These are phyloP conservation scores for Sipunculus nudus DNA, from an alignment of 2,888 invertebrate genomes.

Conservation along the genomic window DNA sequence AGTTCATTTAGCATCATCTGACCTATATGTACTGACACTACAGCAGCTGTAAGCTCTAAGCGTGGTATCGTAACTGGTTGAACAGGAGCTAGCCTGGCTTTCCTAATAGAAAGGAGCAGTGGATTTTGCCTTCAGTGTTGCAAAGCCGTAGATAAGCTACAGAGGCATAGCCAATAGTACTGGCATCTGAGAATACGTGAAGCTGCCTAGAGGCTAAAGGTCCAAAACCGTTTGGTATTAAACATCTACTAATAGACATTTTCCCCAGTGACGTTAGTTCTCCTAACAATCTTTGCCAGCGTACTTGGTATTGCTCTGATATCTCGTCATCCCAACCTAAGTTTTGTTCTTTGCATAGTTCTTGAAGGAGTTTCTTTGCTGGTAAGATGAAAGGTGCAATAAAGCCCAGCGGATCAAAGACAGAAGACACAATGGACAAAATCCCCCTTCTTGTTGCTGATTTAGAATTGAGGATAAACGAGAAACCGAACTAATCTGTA, in stretches of 20 bases:
- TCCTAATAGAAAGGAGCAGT: slow-evolving; percentile 22
- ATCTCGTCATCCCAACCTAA: slow-evolving; percentile 13
- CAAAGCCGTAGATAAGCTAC: not conserved
- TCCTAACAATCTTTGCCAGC: too few relatives aligned
- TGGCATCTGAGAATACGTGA: slow-evolving; percentile 5
- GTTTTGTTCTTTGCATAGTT: slow-evolving; percentile 9
- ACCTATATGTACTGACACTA: slow-evolving; percentile 4
- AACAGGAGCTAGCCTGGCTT: slow-evolving; percentile 27
- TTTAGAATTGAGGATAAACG: slow-evolving; percentile 8
- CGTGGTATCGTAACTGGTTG: slow-evolving; percentile 18
- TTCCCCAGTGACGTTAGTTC: too few relatives aligned
- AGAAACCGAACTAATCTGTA: slow-evolving; percentile 31
- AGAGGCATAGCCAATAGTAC: not conserved
- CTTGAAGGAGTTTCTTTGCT: slow-evolving; percentile 22
- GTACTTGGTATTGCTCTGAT: not conserved
- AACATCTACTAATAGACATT: too few relatives aligned
- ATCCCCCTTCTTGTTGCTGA: slow-evolving; percentile 36
- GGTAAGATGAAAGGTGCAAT: slow-evolving; percentile 28
- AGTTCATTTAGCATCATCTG: slow-evolving; percentile 5
- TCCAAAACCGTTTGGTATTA: slow-evolving; percentile 1
- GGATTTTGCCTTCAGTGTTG: slow-evolving; percentile 5
- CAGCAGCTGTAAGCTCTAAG: slow-evolving; percentile 10
- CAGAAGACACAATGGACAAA: slow-evolving; percentile 30
- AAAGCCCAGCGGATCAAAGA: slow-evolving; percentile 40
- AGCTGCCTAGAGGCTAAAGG: not conserved